phyloP scores from a whole-genome alignment of 1,140 invertebrate species.

The Atta cephalotes region DNA sequence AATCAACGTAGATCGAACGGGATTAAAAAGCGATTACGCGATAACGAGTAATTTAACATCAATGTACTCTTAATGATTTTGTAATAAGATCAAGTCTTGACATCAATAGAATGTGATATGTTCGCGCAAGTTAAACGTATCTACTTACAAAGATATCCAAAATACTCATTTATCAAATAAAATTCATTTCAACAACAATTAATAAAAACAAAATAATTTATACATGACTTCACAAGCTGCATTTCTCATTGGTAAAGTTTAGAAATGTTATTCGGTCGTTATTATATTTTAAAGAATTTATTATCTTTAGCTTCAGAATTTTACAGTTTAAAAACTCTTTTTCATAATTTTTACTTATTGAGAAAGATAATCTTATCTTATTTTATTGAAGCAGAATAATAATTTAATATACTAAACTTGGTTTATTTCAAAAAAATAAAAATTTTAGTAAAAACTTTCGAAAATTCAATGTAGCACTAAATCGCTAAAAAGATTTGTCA shows the following conservation, averaged over 20 bases:
- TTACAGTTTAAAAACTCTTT: not conserved
- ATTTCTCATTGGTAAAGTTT: not conserved
- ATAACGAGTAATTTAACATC: constrained; percentile 71
- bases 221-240: not conserved
- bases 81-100: constrained; percentile 31
- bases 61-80: constrained; percentile 49
- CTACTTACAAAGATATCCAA: constrained; percentile 9
- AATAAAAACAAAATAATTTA: not conserved
- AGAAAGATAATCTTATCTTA: not conserved
- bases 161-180: not conserved
- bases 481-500: not conserved
- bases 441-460: not conserved
- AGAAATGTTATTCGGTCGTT: not conserved
- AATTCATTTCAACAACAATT: not conserved
- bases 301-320: not conserved
- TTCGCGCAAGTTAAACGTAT: constrained; percentile 8
- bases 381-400: not conserved
- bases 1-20: not conserved
- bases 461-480: not conserved
- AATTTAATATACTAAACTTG: not conserved
- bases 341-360: not conserved
- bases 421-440: not conserved
- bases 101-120: not conserved
- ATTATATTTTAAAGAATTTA: not conserved
- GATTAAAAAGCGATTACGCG: constrained; percentile 71